Evolutionary conservation across 1,140 invertebrate genomes (phyloP), one percentile per base, ranked within the genome.

Genomic region (Brachionus plicatilis): DNA sequence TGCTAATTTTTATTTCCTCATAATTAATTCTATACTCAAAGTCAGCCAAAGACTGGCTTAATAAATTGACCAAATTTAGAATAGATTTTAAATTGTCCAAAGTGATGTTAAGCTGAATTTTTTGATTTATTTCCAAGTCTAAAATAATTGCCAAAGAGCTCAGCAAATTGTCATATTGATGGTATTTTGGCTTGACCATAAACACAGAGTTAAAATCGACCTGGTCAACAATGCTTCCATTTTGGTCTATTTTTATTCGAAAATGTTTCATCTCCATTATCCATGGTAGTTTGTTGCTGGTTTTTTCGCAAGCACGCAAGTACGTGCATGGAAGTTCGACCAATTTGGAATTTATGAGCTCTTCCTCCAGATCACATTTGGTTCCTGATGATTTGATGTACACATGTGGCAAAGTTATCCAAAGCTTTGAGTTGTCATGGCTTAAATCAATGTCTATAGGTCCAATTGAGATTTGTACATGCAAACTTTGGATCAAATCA

Each of bases 201-300:
- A 82, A 45, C 9, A 45, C 20, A 7, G 65, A 20, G 11, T 60
- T 82, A 41, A 82, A 68, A 37, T 82, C 65, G 2, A 68, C 14
- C 17, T 60, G n/a, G 20, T 82, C 53, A 82, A 37, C 1, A 37
- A 65, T 41, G 4, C 17, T 37, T 29, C 12, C 17, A n/a, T 50
- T 76, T 47, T 50, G 8, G 20, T 45, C 37, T 37, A 68, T 3
- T 33, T n/a, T 17, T 3, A 82, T 29, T 17, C 65, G 1, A 45
- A 82, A 65, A 47, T 33, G 9, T 65, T 60, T 82, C 20, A 82
- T 33, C 7, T 68, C 65, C 20, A 82, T 65, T 8, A 60, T 8
- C 79, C 79, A 82, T 33, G 79, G 79, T 12, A 82, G 24, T 65
- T 82, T 82, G 14, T 82, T 82, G 41, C 79, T 82, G 20, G 65